Evolutionary conservation across 2,113 vertebrate genomes (phyloP), one percentile per base, ranked within the genome.

Genomic region (Elaphurus davidianus): DNA sequence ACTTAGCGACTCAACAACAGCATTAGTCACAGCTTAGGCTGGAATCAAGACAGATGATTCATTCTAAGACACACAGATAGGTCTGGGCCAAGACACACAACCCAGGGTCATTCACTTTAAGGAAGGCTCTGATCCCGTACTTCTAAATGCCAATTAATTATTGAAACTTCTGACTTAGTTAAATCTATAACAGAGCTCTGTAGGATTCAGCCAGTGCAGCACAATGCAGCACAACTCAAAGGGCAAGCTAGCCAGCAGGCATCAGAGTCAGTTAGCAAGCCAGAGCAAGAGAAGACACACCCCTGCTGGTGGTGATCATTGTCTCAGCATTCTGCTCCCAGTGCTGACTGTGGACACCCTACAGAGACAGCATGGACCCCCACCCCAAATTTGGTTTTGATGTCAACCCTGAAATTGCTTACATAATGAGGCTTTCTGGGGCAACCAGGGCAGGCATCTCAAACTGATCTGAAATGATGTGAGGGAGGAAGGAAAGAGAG

Each of bases 381-480:
- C 21, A 36, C 16, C 13, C 30, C 28, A 87, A 93, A 87, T 90
- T 60, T 86, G 27, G 19, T 71, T 91, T 91, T 76, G 21, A 43
- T 93, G 74, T 45, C 43, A 87, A 57, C 28, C 85, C 55, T 64
- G 54, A 83, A 23, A 71, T 74, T 45, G 60, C 19, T 96, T 82
- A 62, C 16, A 27, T 43, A 91, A 45, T 55, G 57, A 94, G 57
- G 43, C 28, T 94, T 85, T 81, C 52, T 89, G 47, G 36, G 60
- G 28, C 50, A 84, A 59, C 5, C 2, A 85, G 45, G 30, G 40
- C 15, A 91, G 12, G 4, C 43, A 79, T 94, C n/a, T 62, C 13
- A 93, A 95, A 45, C 90, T 79, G 57, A 91, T 59, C 21, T 74
- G 81, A 97, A 89, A 90, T 88, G 62, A 40, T 30, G 76, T 88